Conservation (phyloP, 1,140 invertebrate genomes). For the Heliconius hermathena region DNA sequence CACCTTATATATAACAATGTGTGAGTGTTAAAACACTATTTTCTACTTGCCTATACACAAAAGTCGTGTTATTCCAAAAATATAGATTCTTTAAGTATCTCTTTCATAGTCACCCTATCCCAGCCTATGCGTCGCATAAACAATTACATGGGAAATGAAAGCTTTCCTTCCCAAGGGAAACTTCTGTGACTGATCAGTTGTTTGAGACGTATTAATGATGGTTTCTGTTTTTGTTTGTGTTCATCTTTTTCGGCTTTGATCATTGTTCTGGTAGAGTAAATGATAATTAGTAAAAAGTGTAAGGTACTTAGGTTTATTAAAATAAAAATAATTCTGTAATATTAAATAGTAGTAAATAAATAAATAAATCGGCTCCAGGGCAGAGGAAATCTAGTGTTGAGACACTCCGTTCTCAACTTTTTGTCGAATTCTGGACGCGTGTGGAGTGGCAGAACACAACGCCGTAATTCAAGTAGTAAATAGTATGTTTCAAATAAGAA, state of each 20-base stretch:
- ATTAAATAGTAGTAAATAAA: no score
- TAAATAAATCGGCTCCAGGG: no score
- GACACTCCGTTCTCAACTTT: no score
- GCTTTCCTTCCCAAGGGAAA: constrained; percentile 64
- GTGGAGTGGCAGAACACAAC: no score
- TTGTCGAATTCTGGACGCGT: no score
- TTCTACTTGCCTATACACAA: no score
- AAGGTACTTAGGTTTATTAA: constrained; percentile 23
- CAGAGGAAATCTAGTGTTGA: no score
- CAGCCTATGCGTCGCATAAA: constrained; percentile 63
- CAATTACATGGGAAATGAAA: constrained; percentile 71
- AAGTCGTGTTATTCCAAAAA: no score
- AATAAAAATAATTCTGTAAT: background rate
- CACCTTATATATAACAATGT: no score
- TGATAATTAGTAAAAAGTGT: constrained; percentile 29
- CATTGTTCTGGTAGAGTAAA: constrained; percentile 43
- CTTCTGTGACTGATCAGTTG: constrained; percentile 71
- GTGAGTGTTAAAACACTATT: no score
- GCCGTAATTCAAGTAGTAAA: no score
- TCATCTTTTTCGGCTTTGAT: constrained; percentile 50
- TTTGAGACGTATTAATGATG: constrained; percentile 62
- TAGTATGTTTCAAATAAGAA: no score
- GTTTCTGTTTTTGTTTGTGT: constrained; percentile 48
- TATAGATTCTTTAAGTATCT: background rate
- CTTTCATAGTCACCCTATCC: constrained; percentile 42